Evolutionary conservation across 2,888 invertebrate genomes (phyloP).

Genomic region (Beris morrisii): DNA sequence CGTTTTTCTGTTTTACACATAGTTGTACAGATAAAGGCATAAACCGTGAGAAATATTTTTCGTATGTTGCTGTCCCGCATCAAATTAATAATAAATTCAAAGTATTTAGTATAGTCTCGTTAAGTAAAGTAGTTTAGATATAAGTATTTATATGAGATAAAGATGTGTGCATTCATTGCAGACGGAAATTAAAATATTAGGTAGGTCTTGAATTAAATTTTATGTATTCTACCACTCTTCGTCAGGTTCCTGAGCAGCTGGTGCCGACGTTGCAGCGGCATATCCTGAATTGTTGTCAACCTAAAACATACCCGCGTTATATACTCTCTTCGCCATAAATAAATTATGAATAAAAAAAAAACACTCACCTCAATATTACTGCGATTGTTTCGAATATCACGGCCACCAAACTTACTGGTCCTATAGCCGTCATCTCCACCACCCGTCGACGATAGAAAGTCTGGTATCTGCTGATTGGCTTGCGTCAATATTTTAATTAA

Average conservation of each 20-base stretch:
- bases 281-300: conserved; percentile 9
- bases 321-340: background rate
- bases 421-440: conserved; percentile 57
- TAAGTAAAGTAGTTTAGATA: too few relatives aligned
- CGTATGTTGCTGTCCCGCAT: too few relatives aligned
- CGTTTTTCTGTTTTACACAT: too few relatives aligned
- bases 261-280: conserved; percentile 22
- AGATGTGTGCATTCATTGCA: too few relatives aligned
- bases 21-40: too few relatives aligned
- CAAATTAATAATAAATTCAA: too few relatives aligned
- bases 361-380: conserved; percentile 38
- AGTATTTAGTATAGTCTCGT: too few relatives aligned
- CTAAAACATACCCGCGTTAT: background rate
- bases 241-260: conserved; percentile 34
- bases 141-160: too few relatives aligned
- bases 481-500: conserved; percentile 75
- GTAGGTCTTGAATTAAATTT: too few relatives aligned
- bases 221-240: conserved; percentile 38
- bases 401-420: conserved; percentile 66
- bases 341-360: conserved; percentile 5
- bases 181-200: too few relatives aligned
- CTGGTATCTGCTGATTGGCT: conserved; percentile 79
- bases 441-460: conserved; percentile 65
- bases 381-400: conserved; percentile 61
- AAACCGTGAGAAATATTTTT: too few relatives aligned